Base-by-base conservation (phyloP, 1,140 invertebrate species). In the Heliconius nattereri region DNA sequence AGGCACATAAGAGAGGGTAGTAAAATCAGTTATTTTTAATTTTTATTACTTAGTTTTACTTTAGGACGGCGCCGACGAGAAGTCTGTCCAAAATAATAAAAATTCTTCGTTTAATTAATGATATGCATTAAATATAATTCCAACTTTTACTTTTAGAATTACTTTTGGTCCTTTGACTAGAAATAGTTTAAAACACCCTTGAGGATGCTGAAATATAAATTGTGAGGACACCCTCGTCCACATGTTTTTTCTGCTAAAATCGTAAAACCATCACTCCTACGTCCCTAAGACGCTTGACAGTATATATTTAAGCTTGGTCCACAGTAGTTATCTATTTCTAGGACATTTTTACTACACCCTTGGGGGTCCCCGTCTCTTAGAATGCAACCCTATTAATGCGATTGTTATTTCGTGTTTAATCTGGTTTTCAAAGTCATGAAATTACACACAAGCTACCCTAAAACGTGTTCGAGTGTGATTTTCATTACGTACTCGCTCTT, bases 151-250 rank as follows among this genome's bases (percentile, higher is more conserved):
- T 66, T 26, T 26, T 13, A 66, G 9, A 29, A 5, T 13, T 19
- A 29, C 26, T 66, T 57, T 29, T 19, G 26, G 26, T 29, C 26
- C 0, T 66, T 66, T 23, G 11, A 66, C 1, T 60, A 35, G 35
- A n/a, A 71, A 13, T 29, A 40, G 75, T 45, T 29, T 32, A 70
- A 70, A 19, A 71, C 70, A 66, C 75, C 75, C 75, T 29, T 3
- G 75, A 19, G 75, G 16, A 71, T 76, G n/a, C 60, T 26, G 75
- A 76, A 76, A 76, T 71, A 76, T 76, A 76, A 19, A 76, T 76
- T 76, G 75, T 45, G 23, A 66, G 54, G 74, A 49, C 75, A 8
- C 75, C 60, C 60, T 66, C 23, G 37, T 26, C 60, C 40, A 49
- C 60, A 29, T 49, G 32, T n/a, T 57, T 52, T 76, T 76, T 76